These are phyloP conservation scores for Orchestes rusci DNA, from an alignment of 2,888 invertebrate genomes.

Conservation along the genomic window DNA sequence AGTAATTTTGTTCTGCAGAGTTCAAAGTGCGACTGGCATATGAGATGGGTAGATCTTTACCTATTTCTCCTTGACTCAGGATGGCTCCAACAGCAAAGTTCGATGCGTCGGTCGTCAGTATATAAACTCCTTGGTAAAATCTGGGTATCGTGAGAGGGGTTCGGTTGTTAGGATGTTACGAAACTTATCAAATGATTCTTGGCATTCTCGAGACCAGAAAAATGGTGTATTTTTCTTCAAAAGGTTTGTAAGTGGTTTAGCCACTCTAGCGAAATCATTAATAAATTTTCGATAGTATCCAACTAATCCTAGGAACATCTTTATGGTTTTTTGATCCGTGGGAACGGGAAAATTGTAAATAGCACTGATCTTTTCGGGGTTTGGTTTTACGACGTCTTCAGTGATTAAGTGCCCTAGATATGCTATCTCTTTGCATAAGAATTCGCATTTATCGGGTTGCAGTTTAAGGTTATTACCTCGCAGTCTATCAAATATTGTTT, in stretches of 20 bases:
- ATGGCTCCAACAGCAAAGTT: conserved; percentile 18
- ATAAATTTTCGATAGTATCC: conserved; percentile 20
- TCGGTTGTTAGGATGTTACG: conserved; percentile 13
- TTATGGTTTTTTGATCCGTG: conserved; percentile 23
- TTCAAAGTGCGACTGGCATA: conserved; percentile 17
- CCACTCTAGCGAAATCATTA: conserved; percentile 21
- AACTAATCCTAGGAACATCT: conserved; percentile 26
- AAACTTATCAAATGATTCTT: conserved; percentile 24
- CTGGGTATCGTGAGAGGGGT: conserved; percentile 19
- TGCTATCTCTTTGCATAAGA: conserved; percentile 23
- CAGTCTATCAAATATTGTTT: conserved; percentile 27
- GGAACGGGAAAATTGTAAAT: conserved; percentile 21
- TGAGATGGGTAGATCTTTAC: conserved; percentile 15
- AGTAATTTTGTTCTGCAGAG: conserved; percentile 25
- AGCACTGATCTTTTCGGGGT: conserved; percentile 18
- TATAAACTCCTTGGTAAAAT: conserved; percentile 13
- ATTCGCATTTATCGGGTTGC: conserved; percentile 25
- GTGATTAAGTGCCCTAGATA: conserved; percentile 25
- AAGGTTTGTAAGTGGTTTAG: conserved; percentile 22
- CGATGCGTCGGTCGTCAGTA: conserved; percentile 21
- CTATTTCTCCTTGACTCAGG: conserved; percentile 10
- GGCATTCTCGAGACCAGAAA: no score
- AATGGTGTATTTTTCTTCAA: conserved; percentile 19
- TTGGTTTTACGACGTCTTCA: conserved; percentile 22
- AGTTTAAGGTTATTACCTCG: conserved; percentile 23